phyloP scores from a whole-genome alignment of 2,113 vertebrate genomes.

The cattle (Bos taurus) region ARS-UCD2.0 NC_037338.1:94400501-94401000 shows the following conservation, averaged over 20 bases:
- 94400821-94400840: neutral
- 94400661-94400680: neutral
- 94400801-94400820: neutral
- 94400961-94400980: slow-evolving; percentile 52
- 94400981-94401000: slow-evolving; percentile 45
- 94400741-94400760: neutral
- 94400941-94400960: slow-evolving; percentile 28
- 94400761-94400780: neutral
- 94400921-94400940: neutral
- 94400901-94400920: neutral
- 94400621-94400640: neutral
- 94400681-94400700: neutral
- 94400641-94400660: neutral
- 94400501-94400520: slow-evolving; percentile 8
- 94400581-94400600: slow-evolving; percentile 33
- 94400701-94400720: neutral
- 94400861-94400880: neutral
- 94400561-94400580: neutral
- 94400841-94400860: slow-evolving; percentile 7
- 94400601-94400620: slow-evolving; percentile 10
- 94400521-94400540: slow-evolving; percentile 22
- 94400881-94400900: neutral
- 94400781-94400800: neutral
- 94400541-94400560: slow-evolving; percentile 45
- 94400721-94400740: neutral